Base-by-base conservation (phyloP, 2,888 invertebrate species). In the Thymelicus sylvestris region DNA sequence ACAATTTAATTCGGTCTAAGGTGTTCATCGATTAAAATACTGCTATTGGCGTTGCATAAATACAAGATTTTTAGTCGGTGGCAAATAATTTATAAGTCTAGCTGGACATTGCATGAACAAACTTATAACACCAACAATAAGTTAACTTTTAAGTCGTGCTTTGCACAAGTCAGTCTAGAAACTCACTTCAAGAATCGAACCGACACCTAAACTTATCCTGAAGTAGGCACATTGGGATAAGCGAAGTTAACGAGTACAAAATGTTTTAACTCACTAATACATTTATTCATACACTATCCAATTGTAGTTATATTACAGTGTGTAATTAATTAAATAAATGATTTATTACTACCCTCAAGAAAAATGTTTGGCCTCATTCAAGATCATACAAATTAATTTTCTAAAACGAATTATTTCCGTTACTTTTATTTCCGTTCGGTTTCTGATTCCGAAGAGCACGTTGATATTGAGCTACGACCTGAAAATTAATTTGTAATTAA, bases 381-480 rank as follows among this genome's bases (percentile, higher is more conserved):
- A 79, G 76, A 78, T 81, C 79, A 75, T 81, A 66, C 60, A 76
- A 73, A 74, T 73, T 76, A 81, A 80, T 78, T 78, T 79, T 80
- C 75, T 75, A 80, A 67, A 73, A 75, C 78, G 76, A 76, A 61
- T 73, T 71, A 41, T 31, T 60, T 41, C 61, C 57, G 67, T 78
- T 90, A 15, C 0, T 50, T 19, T 55, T 86, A 92, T 84, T 93
- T 93, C 12, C 55, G 19, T 78, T 59, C 59, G 7, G 19, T 69
- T 48, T 91, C 93, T 64, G 95, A 95, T 82, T 95, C 95, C 72
- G 95, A 94, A 61, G 95, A 95, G 83, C 95, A 94, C 24, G 94
- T 95, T 60, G 95, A 95, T 67, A 95, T 95, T 55, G 95, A 95
- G 87, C 95, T 95, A 72, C 90, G 92, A 83, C 94, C 95, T 95